Percentiles rank a stretch among this genome's conserved stretches.
Conservation (phyloP, 2,113 vertebrate genomes). For the Tragelaphus buxtoni region DNA sequence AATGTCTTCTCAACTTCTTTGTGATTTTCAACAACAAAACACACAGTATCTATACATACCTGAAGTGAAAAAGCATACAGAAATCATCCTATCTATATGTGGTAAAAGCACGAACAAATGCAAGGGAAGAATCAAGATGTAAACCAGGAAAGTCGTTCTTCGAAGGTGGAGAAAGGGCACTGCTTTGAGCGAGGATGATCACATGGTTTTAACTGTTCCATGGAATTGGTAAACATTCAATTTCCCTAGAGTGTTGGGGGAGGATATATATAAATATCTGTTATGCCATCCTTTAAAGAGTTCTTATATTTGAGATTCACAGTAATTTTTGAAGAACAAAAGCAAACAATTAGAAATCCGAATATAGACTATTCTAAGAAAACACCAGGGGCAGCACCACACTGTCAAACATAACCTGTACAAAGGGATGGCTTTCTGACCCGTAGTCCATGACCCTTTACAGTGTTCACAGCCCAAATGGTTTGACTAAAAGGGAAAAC, state of each 20-base stretch:
- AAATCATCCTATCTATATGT: not conserved
- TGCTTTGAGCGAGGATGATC: not conserved
- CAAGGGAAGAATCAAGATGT: not conserved
- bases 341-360: not conserved
- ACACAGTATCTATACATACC: not conserved
- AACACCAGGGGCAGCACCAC: not conserved
- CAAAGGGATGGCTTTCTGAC: not conserved
- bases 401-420: not conserved
- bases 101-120: not conserved
- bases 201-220: not conserved
- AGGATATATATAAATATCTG: not conserved
- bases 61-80: not conserved
- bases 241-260: not conserved
- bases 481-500: constrained; percentile 11
- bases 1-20: not conserved
- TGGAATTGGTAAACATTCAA: not conserved
- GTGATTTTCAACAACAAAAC: not conserved
- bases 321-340: constrained; percentile 4
- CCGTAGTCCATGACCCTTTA: not conserved
- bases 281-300: not conserved
- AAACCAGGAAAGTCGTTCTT: not conserved
- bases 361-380: not conserved
- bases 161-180: not conserved
- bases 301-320: not conserved
- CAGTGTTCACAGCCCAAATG: not conserved